phyloP scores from a whole-genome alignment of 1,140 invertebrate genomes.

The Scaptodrosophila lebanonensis region DNA sequence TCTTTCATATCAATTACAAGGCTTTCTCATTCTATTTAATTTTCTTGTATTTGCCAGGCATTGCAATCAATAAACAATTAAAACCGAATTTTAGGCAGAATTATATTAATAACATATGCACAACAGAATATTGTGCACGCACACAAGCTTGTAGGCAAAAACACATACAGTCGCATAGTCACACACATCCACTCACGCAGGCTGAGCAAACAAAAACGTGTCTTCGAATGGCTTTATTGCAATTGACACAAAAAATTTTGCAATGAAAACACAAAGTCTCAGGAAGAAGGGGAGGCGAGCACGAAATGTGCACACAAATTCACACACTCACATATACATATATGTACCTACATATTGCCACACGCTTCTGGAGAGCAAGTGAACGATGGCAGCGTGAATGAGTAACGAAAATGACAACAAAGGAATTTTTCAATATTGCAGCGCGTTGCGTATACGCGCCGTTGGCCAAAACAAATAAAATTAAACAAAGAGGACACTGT shows the following conservation, averaged over 20 bases:
- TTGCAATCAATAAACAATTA: too few species aligned
- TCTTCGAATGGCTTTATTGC: conserved; percentile 53
- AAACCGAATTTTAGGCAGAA: too few species aligned
- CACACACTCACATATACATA: background rate
- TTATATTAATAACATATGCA: too few species aligned
- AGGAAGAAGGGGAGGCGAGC: conserved; percentile 5
- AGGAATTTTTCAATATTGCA: conserved; percentile 72
- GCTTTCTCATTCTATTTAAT: too few species aligned
- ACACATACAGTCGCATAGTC: too few species aligned
- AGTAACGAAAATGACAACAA: conserved; percentile 57
- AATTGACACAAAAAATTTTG: conserved; percentile 53
- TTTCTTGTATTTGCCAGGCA: too few species aligned
- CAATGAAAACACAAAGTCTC: conserved; percentile 38
- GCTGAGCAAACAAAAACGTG: conserved; percentile 6
- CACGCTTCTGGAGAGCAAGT: conserved; percentile 2
- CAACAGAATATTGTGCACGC: background rate
- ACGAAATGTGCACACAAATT: background rate
- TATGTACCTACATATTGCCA: too few species aligned
- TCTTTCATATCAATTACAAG: too few species aligned
- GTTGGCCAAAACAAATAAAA: conserved; percentile 67
- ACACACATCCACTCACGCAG: too few species aligned
- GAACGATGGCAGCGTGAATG: conserved; percentile 16
- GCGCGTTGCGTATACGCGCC: conserved; percentile 62
- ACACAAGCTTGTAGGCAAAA: background rate
- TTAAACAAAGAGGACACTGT: conserved; percentile 59